Evolutionary conservation across 2,888 invertebrate species (phyloP), one percentile per base, ranked within the genome.

Genomic region (Diachrysia chrysitis): DNA sequence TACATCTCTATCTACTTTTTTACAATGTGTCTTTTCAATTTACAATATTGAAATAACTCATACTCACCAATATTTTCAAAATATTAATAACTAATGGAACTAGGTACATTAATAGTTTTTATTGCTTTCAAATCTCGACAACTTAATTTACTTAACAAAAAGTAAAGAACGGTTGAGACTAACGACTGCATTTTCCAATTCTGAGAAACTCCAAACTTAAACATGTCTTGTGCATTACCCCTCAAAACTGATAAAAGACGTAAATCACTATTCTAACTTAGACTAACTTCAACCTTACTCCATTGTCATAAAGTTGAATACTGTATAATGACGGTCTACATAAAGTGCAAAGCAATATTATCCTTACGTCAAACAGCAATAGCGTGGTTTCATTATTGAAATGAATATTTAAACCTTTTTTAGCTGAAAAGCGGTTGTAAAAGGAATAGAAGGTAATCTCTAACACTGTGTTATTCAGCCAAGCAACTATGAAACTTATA

Each of bases 151-250:
- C 80, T 83, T 69, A 64, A 76, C 66, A 78, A 69, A 79, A 85
- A 88, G 87, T 86, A 87, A 84, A 79, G 73, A 79, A 78, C 74
- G 72, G 82, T 75, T 85, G 82, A 78, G 82, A 80, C 86, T 81
- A 85, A 87, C 87, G 89, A 89, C 89, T 87, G 86, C 85, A 83
- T 87, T 87, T 87, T 87, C 85, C 85, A 84, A 86, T 93, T 93
- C 93, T 85, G 69, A 90, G 93, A 93, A 93, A 78, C 84, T 81
- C 83, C 79, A 82, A 89, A 89, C 88, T 86, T 65, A 79, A 89
- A 93, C 90, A 89, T 87, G 89, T 87, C 90, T 91, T 92, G 86
- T 91, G 89, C 92, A 91, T 90, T 90, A 89, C 83, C 81, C 73
- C 70, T 58, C 67, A 58, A 69, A 77, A 80, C 73, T 66, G 58